Percentiles rank a stretch among this genome's conserved stretches.
phyloP scores from a whole-genome alignment of 2,797 vertebrate genomes.

The Sciurus vulgaris region DNA sequence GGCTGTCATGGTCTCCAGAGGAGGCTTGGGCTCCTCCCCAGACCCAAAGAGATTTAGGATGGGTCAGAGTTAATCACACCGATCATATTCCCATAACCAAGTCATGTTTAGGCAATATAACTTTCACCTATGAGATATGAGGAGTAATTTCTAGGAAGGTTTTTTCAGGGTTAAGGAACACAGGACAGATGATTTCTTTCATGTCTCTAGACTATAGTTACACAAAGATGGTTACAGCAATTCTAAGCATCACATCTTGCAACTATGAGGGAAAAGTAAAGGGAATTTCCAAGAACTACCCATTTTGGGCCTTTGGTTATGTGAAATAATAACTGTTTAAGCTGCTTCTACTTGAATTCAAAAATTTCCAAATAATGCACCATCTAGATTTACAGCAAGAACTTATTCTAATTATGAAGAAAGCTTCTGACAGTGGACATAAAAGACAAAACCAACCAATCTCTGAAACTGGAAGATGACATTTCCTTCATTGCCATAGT shows the following conservation, averaged over 20 bases:
- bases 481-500: background rate
- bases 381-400: background rate
- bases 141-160: background rate
- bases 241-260: background rate
- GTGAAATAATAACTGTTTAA: slow-evolving; percentile 30
- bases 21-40: background rate
- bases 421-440: slow-evolving; percentile 5
- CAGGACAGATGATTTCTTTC: background rate
- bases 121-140: background rate
- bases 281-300: background rate
- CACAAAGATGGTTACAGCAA: background rate
- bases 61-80: background rate
- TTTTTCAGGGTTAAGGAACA: background rate
- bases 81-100: background rate
- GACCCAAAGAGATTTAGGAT: background rate
- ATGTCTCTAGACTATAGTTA: background rate
- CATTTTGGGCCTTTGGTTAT: background rate
- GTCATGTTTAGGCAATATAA: background rate
- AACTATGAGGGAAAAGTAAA: background rate
- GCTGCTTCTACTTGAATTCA: background rate
- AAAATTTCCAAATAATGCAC: slow-evolving; percentile 40
- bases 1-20: background rate
- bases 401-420: background rate
- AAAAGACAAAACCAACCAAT: slow-evolving; percentile 27
- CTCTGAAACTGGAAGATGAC: background rate